Percentiles rank a stretch among this genome's conserved stretches.
Evolutionary conservation across 2,888 invertebrate genomes (phyloP).

Genomic region (Lasioglossum lativentre): DNA sequence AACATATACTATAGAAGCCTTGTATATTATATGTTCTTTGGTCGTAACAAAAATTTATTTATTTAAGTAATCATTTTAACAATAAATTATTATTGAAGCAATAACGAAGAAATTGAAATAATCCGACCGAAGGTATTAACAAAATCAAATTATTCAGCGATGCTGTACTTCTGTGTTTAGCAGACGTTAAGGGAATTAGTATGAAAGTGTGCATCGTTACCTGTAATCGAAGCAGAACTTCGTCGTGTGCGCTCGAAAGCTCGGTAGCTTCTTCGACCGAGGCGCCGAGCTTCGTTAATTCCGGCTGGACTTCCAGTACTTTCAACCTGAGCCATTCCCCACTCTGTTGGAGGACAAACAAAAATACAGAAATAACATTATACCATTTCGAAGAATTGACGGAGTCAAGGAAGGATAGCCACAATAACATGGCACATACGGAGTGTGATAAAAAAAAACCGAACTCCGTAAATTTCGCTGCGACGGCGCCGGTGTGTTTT

Average conservation of each 20-base stretch:
- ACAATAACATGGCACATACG: not conserved
- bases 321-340: constrained; percentile 93
- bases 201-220: constrained; percentile 84
- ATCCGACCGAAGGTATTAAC: not conserved
- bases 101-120: too few species aligned
- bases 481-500: not conserved
- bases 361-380: not conserved
- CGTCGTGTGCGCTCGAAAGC: constrained; percentile 92
- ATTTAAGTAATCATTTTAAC: too few species aligned
- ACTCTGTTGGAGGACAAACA: constrained; percentile 86
- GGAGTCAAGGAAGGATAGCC: not conserved
- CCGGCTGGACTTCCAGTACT: constrained; percentile 94
- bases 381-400: not conserved
- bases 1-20: too few species aligned
- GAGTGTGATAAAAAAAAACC: too few species aligned
- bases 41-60: too few species aligned
- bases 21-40: too few species aligned
- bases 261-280: constrained; percentile 91
- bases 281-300: constrained; percentile 92
- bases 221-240: constrained; percentile 93
- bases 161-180: not conserved
- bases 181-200: not conserved
- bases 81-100: too few species aligned
- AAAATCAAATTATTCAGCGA: not conserved
- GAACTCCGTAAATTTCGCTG: too few species aligned